These are phyloP conservation scores for Tursiops truncatus DNA, from an alignment of 2,113 vertebrate genomes.

Conservation along the genomic window DNA sequence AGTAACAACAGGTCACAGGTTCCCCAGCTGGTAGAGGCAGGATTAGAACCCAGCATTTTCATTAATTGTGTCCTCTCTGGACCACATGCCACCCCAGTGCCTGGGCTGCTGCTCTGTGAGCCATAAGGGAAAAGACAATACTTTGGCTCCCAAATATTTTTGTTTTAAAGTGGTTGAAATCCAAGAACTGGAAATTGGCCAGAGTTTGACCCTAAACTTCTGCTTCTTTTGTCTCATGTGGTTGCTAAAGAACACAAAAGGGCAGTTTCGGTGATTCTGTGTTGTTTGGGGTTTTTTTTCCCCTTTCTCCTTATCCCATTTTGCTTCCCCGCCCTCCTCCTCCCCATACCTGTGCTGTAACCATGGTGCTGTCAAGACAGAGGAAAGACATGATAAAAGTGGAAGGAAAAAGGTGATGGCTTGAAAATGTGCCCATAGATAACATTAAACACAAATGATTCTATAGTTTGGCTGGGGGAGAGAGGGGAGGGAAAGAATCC, in stretches of 20 bases:
- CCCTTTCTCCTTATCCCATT: neutral
- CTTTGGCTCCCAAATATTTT: neutral
- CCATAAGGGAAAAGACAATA: neutral
- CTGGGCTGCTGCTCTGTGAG: neutral
- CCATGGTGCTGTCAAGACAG: neutral
- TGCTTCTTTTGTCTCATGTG: neutral
- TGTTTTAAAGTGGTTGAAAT: neutral
- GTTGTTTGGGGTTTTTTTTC: neutral
- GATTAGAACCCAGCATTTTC: neutral
- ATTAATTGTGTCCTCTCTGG: neutral
- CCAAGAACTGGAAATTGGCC: neutral
- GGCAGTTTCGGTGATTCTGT: neutral
- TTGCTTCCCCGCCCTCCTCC: neutral
- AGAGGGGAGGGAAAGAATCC: neutral
- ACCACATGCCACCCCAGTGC: accelerated
- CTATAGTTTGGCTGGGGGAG: neutral
- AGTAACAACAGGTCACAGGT: neutral
- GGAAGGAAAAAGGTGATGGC: neutral
- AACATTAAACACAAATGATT: neutral
- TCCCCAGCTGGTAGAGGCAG: neutral
- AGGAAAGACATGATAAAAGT: neutral
- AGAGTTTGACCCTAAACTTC: neutral
- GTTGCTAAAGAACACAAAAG: neutral
- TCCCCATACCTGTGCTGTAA: neutral
- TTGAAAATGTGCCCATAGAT: neutral